A percentile compares a stretch with the other conserved stretches of the same genome.
Conservation (phyloP, 2,888 invertebrate species). For the Sinotaia quadrata region DNA sequence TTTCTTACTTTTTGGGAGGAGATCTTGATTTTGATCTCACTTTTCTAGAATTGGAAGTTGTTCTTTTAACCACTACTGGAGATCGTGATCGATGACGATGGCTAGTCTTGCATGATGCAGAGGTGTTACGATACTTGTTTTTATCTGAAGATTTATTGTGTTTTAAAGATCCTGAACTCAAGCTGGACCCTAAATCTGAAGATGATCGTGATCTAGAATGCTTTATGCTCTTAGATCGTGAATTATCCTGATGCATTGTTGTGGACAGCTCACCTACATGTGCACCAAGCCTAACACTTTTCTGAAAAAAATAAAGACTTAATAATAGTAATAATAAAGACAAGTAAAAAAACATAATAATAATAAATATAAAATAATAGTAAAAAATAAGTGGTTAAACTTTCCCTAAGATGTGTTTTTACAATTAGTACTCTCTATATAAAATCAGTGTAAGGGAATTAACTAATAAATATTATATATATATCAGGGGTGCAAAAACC, state of each 20-base stretch:
- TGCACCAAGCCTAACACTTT: constrained; percentile 14
- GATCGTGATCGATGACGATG: constrained; percentile 19
- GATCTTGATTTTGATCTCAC: constrained; percentile 9
- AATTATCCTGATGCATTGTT: constrained; percentile 15
- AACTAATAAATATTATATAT: no score
- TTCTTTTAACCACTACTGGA: constrained; percentile 18
- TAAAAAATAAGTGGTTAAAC: no score
- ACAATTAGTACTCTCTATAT: no score
- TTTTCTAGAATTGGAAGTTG: background rate
- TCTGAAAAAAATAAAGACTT: no score
- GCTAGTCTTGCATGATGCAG: no score
- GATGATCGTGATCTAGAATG: constrained; percentile 35
- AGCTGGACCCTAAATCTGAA: constrained; percentile 40
- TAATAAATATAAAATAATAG: no score
- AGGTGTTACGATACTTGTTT: no score
- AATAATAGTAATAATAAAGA: no score
- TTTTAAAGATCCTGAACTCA: constrained; percentile 42
- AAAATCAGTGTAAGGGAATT: no score
- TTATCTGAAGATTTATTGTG: constrained; percentile 15
- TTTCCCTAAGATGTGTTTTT: no score
- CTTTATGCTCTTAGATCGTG: constrained; percentile 28
- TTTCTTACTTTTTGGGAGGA: constrained; percentile 20
- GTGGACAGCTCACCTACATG: constrained; percentile 19
- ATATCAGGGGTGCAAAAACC: no score
- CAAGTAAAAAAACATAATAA: no score